phyloP scores from a whole-genome alignment of 2,797 vertebrate genomes.

The Leuciscus waleckii region DNA sequence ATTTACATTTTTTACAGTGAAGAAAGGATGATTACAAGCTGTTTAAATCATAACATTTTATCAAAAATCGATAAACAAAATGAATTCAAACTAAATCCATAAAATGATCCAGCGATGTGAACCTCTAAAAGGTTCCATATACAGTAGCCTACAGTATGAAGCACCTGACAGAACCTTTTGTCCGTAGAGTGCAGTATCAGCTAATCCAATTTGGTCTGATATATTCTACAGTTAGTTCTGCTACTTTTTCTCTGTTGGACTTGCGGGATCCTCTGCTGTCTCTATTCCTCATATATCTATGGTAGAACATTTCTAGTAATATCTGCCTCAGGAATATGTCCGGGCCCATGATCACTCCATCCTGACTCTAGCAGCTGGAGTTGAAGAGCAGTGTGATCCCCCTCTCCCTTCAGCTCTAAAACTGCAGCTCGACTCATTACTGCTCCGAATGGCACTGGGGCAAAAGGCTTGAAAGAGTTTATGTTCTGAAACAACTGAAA shows the following conservation, averaged over 20 bases:
- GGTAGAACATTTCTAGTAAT: background rate
- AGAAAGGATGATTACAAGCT: background rate
- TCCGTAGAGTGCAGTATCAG: background rate
- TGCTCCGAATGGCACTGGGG: conserved; percentile 33
- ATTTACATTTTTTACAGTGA: background rate
- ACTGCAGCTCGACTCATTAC: conserved; percentile 40
- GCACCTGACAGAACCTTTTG: background rate
- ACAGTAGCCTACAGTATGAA: background rate
- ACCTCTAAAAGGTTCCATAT: background rate
- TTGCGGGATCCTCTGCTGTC: background rate
- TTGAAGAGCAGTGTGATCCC: conserved; percentile 35
- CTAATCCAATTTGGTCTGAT: background rate
- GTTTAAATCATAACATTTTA: background rate
- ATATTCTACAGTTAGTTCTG: background rate
- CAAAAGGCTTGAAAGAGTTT: conserved; percentile 47
- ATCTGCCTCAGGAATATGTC: conserved; percentile 15
- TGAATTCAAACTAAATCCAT: background rate
- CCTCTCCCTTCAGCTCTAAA: conserved; percentile 25
- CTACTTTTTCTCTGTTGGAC: background rate
- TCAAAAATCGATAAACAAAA: background rate
- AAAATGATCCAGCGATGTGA: background rate
- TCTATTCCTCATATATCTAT: background rate
- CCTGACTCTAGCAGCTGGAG: conserved; percentile 26
- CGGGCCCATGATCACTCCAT: conserved; percentile 14
- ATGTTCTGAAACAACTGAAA: conserved; percentile 51